Evolutionary conservation across 1,140 invertebrate species (phyloP), one percentile per base, ranked within the genome.

Genomic region (Frieseomelitta varia): DNA sequence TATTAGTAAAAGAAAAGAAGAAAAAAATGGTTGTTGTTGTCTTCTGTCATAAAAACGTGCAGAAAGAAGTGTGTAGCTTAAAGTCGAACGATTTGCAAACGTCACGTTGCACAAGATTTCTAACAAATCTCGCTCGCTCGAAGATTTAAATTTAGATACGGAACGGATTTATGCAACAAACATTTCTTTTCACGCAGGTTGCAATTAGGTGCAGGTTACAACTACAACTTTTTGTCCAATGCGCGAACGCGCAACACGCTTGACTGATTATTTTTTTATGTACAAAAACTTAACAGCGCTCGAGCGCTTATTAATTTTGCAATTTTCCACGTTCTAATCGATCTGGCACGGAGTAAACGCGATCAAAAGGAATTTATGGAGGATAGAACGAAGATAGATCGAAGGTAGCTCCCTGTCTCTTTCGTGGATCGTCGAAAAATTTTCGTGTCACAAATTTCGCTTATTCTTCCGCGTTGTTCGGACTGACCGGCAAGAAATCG

Each of bases 361-460:
- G 15, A 65, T 6, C 15, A 6, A 30, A 12, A 65, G 63, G 6
- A 30, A 17, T n/a, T 17, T 30, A 65, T 4, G 8, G 1, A 8
- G 27, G 15, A 30, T 17, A 30, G 17, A 17, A 27, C 11, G 8
- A 2, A 15, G 15, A 30, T 17, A 30, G 17, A 17, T 15, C 11
- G 8, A 14, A 8, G 15, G 6, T 17, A 17, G 6, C 39, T 47
- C 39, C 8, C 39, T 47, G 8, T 47, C 39, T 47, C 39, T 47
- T 6, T 47, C 14, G 14, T 17, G 17, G 19, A 55, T 61, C 55
- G n/a, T 72, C 0, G 15, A 12, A 10, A 61, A 10, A 61, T 61
- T 47, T 71, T 71, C 39, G 75, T n/a, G 53, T 39, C 67, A 72
- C 56, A 27, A 71, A 61, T 63, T 79, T 72, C 47, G 34, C 47